phyloP scores from a whole-genome alignment of 2,113 vertebrate genomes.

The Miniopterus natalensis region DNA sequence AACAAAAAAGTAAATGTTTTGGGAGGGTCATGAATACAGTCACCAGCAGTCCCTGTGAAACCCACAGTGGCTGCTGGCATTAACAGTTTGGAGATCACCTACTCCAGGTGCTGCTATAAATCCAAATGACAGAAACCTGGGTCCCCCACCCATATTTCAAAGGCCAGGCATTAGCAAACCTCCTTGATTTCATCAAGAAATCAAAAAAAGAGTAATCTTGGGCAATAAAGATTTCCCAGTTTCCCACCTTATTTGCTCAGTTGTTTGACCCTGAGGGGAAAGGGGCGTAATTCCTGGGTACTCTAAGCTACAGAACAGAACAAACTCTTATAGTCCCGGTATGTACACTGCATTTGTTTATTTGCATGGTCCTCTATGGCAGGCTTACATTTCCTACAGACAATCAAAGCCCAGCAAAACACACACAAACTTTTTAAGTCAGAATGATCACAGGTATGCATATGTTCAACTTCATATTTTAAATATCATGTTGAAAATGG shows the following conservation, averaged over 20 bases:
- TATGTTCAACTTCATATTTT: neutral
- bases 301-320: neutral
- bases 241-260: neutral
- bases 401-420: neutral
- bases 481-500: neutral
- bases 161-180: neutral
- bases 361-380: neutral
- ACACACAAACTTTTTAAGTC: neutral
- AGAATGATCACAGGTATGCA: neutral
- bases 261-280: neutral
- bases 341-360: neutral
- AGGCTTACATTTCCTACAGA: neutral
- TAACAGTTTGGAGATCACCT: neutral
- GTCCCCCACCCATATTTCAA: neutral
- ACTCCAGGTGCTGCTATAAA: neutral
- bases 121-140: neutral
- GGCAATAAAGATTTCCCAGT: neutral
- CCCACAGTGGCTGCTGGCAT: neutral
- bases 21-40: neutral
- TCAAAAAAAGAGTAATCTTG: neutral
- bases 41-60: too few species aligned
- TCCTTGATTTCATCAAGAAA: neutral
- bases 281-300: accelerated
- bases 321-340: neutral
- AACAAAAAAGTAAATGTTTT: neutral